phyloP scores from a whole-genome alignment of 2,797 vertebrate species.

The Halcyon chelicuti region DNA sequence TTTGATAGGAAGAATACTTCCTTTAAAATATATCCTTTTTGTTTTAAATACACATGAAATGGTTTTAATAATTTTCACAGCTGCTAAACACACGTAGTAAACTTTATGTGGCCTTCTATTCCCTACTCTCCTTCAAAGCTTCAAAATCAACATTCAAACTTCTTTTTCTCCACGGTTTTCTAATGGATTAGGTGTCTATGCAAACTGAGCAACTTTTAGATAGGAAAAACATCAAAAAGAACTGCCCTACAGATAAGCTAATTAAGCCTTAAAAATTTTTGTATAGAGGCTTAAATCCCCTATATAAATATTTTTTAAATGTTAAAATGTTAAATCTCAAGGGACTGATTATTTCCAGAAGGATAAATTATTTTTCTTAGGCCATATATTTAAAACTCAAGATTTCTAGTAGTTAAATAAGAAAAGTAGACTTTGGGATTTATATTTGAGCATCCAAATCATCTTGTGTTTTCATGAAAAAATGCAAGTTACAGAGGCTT shows the following conservation, averaged over 20 bases:
- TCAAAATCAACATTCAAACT: neutral
- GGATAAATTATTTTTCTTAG: too few relatives aligned
- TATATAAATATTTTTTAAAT: too few relatives aligned
- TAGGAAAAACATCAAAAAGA: neutral
- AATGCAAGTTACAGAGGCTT: too few relatives aligned
- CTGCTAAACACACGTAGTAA: neutral
- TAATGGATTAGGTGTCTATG: neutral
- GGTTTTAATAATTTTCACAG: neutral
- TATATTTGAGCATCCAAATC: too few relatives aligned
- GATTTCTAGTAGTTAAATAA: too few relatives aligned
- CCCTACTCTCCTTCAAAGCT: neutral
- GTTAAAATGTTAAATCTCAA: too few relatives aligned
- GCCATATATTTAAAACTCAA: too few relatives aligned
- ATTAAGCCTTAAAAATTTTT: too few relatives aligned
- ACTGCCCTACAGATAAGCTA: neutral
- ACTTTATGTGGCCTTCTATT: neutral
- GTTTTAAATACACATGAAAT: neutral
- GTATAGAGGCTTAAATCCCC: too few relatives aligned
- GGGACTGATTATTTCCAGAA: too few relatives aligned
- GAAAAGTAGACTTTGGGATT: too few relatives aligned
- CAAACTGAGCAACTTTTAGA: neutral
- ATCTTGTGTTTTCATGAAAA: too few relatives aligned
- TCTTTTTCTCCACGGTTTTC: neutral
- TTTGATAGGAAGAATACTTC: neutral
- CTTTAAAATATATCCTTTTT: neutral